Conservation (phyloP, 92 coral and sea anemone genomes). For the Porites evermanni region DNA sequence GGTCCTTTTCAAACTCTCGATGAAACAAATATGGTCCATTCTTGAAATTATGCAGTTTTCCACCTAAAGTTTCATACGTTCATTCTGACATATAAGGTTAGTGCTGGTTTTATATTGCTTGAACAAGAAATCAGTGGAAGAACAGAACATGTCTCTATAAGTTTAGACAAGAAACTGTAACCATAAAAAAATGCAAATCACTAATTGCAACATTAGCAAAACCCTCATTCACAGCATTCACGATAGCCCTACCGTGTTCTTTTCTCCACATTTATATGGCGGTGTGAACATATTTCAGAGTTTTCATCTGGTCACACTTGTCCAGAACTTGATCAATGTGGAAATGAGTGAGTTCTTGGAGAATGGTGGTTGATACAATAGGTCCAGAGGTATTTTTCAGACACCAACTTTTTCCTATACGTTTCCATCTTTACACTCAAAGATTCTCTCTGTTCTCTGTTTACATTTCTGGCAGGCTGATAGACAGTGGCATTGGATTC, state of each 20-base stretch:
- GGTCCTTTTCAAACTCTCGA: too few relatives aligned
- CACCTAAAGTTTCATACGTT: too few relatives aligned
- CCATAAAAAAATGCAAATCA: conserved; percentile 29
- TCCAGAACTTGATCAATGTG: conserved; percentile 47
- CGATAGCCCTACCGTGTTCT: conserved; percentile 37
- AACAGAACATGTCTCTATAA: too few relatives aligned
- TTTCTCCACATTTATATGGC: conserved; percentile 62
- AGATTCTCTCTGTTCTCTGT: too few relatives aligned
- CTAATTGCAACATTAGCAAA: conserved; percentile 39
- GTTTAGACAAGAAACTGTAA: not conserved
- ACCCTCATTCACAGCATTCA: conserved; percentile 25
- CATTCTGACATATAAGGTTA: too few relatives aligned
- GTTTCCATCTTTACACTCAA: conserved; percentile 8
- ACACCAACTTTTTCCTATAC: conserved; percentile 19
- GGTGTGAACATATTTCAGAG: conserved; percentile 37
- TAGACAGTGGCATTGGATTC: too few relatives aligned
- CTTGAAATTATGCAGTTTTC: too few relatives aligned
- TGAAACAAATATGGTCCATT: too few relatives aligned
- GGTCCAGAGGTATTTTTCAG: conserved; percentile 23
- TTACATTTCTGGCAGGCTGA: too few relatives aligned
- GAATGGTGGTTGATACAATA: conserved; percentile 18
- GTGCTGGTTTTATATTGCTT: too few relatives aligned
- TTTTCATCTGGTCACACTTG: conserved; percentile 46
- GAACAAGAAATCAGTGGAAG: too few relatives aligned
- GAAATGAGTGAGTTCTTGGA: conserved; percentile 41